Percentiles rank a stretch among this genome's conserved stretches.
phyloP scores from a whole-genome alignment of 2,113 vertebrate species.

The Microcebus jonahi region DNA sequence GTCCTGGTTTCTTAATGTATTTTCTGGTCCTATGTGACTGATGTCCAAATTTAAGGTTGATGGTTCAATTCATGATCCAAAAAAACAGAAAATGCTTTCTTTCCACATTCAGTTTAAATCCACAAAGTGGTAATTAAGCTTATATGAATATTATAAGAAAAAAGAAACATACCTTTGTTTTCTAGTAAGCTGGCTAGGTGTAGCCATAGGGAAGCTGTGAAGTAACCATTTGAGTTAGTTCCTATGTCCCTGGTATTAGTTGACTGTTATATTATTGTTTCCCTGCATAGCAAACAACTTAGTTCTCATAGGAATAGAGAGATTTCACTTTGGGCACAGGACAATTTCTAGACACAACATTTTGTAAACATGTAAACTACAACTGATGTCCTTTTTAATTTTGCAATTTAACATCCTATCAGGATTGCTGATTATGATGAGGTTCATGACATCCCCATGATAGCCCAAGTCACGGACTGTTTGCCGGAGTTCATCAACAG shows the following conservation, averaged over 20 bases:
- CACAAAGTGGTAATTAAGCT: neutral
- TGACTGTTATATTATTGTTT: neutral
- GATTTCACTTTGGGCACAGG: neutral
- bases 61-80: neutral
- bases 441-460: conserved; percentile 63
- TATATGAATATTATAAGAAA: neutral
- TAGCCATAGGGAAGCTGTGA: neutral
- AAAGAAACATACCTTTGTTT: neutral
- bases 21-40: neutral
- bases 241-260: neutral
- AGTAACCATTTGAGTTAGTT: neutral
- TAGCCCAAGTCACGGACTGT: conserved; percentile 83
- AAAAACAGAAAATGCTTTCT: neutral
- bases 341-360: neutral
- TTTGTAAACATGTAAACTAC: neutral
- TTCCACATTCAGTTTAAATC: neutral
- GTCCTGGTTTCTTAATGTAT: neutral
- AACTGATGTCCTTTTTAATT: neutral
- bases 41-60: neutral
- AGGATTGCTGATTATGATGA: conserved; percentile 84
- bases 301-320: neutral
- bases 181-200: neutral
- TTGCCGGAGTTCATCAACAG: conserved; percentile 83
- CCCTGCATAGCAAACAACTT: neutral
- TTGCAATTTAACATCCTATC: neutral